Conservation (phyloP, 2,888 invertebrate species). For the Cylloceria caligata region DNA sequence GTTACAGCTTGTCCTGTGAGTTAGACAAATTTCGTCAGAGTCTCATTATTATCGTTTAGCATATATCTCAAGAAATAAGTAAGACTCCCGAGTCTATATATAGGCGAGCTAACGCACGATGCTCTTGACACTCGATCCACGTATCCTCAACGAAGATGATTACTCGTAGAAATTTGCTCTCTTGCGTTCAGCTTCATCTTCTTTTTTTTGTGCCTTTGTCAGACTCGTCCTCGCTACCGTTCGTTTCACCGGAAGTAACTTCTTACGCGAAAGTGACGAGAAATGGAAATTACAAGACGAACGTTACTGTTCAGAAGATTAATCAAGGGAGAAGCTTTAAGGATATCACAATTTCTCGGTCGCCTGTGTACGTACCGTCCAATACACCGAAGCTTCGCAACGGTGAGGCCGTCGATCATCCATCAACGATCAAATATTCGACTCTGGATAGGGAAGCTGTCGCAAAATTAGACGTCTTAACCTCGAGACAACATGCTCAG, state of each 20-base stretch:
- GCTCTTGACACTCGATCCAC: slow-evolving; percentile 55
- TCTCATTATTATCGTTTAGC: slow-evolving; percentile 73
- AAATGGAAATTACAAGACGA: slow-evolving; percentile 69
- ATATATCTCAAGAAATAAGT: slow-evolving; percentile 29
- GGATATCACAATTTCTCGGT: slow-evolving; percentile 75
- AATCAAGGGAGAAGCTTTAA: slow-evolving; percentile 74
- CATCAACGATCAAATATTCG: slow-evolving; percentile 74
- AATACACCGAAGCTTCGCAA: slow-evolving; percentile 74
- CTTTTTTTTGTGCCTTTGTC: slow-evolving; percentile 44
- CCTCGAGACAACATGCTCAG: slow-evolving; percentile 72
- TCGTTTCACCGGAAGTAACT: slow-evolving; percentile 71
- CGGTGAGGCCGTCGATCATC: slow-evolving; percentile 79
- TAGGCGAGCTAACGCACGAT: slow-evolving; percentile 10
- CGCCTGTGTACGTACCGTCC: slow-evolving; percentile 76
- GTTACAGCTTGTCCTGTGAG: slow-evolving; percentile 72
- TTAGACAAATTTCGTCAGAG: slow-evolving; percentile 71
- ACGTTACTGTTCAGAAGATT: slow-evolving; percentile 39
- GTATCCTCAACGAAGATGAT: slow-evolving; percentile 57
- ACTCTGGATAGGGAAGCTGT: slow-evolving; percentile 77
- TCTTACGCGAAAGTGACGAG: slow-evolving; percentile 77
- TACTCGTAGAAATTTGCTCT: slow-evolving; percentile 29
- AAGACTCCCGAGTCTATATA: slow-evolving; percentile 62
- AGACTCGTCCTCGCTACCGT: slow-evolving; percentile 57
- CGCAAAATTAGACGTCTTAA: slow-evolving; percentile 70
- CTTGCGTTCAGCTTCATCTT: slow-evolving; percentile 12